phyloP scores from a whole-genome alignment of 2,113 vertebrate species.

The Suncus etruscus region DNA sequence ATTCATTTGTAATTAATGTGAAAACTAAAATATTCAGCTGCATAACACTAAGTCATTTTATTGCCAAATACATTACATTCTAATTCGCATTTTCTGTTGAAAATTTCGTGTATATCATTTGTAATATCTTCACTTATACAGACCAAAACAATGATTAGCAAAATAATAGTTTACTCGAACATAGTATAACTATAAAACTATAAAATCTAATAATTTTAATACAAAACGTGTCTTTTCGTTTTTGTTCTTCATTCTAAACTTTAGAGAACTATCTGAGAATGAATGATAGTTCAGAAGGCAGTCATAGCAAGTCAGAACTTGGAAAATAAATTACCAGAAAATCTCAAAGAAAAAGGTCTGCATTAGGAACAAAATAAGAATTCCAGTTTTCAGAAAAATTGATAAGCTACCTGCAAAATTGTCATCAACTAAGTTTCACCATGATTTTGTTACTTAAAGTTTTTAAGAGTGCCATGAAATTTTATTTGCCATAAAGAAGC shows the following conservation, averaged over 20 bases:
- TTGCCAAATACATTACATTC: neutral
- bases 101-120: neutral
- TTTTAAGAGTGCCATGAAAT: conserved; percentile 71
- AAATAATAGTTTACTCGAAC: neutral
- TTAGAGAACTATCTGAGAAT: neutral
- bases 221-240: neutral
- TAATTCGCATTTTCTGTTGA: neutral
- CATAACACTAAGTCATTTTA: neutral
- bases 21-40: conserved; percentile 27
- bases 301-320: neutral
- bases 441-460: conserved; percentile 38
- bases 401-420: conserved; percentile 17
- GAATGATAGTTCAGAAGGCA: neutral
- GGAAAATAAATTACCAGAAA: conserved; percentile 29
- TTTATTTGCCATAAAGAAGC: conserved; percentile 31
- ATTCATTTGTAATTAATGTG: neutral
- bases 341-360: conserved; percentile 33
- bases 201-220: neutral
- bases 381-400: conserved; percentile 50
- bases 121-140: conserved; percentile 13
- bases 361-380: conserved; percentile 1
- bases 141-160: neutral
- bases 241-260: conserved; percentile 13
- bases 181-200: neutral
- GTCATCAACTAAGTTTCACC: neutral